A percentile compares a stretch with the other conserved stretches of the same genome.
Evolutionary conservation across 2,113 vertebrate species (phyloP).

Genomic region (Rhinopomastus cyanomelas): DNA sequence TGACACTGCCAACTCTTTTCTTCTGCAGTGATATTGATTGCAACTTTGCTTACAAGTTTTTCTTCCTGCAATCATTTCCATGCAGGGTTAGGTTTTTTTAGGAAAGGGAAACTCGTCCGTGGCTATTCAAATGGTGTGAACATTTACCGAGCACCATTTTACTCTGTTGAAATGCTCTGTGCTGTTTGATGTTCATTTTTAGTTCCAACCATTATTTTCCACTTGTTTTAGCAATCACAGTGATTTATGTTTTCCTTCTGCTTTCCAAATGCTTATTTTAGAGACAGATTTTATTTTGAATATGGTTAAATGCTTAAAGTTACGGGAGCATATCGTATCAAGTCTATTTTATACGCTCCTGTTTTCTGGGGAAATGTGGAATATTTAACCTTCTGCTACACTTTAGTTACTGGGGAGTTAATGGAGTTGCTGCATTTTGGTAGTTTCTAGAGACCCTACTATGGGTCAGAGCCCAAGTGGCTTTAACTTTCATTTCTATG

Average conservation of each 20-base stretch:
- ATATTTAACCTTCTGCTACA: background rate
- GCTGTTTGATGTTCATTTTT: background rate
- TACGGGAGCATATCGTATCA: background rate
- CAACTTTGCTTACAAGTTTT: background rate
- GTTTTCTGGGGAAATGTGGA: background rate
- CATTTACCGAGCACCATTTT: background rate
- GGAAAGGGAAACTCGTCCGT: background rate
- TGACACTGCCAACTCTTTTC: background rate
- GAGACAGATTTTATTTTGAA: conserved; percentile 15
- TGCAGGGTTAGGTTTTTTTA: background rate
- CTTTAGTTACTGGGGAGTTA: background rate
- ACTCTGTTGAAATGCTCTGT: background rate
- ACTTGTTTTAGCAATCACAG: background rate
- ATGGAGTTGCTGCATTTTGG: background rate
- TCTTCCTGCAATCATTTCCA: background rate
- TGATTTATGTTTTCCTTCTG: conserved; percentile 32
- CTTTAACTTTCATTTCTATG: background rate
- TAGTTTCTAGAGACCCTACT: background rate
- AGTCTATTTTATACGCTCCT: background rate
- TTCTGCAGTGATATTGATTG: background rate
- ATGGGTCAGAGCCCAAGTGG: background rate
- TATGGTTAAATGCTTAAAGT: background rate
- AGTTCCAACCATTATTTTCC: background rate
- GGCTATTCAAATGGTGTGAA: background rate
- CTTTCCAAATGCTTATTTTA: conserved; percentile 14